Base-by-base conservation (phyloP, 2,888 invertebrate species). In the Lycia hirtaria region DNA sequence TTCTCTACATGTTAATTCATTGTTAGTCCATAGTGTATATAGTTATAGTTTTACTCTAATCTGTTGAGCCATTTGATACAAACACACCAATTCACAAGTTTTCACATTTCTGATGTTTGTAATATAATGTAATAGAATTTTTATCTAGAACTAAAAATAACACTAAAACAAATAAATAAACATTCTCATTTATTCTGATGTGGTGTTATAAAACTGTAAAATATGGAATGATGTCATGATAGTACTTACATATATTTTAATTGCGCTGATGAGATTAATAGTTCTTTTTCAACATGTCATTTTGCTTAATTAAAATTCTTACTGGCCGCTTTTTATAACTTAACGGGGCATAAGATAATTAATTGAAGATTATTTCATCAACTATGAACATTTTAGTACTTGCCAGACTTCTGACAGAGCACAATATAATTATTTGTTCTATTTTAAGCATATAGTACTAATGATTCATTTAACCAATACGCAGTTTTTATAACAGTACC, bases 231-330 rank as follows among this genome's bases (percentile, higher is more conserved):
- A 38, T 38, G 28, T 49, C 38, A 49, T 38, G 28, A 12, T 48
- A 3, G 37, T 12, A n/a, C n/a, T 26, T 49, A 28, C n/a, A n/a
- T n/a, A n/a, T n/a, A n/a, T n/a, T 38, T 49, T 38, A 49, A 49
- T 49, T 38, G 38, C 17, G 3, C 5, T 38, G 48, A 49, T 19
- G 48, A 38, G 48, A 49, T 20, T 19, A 49, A 38, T 19, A 28
- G 48, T 35, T 17, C 6, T 33, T 17, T 26, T 24, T 24, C 33
- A 15, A 45, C 32, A 41, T 41, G 45, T 22, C 22, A 22, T 4
- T 22, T 20, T 4, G 22, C 9, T n/a, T n/a, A 22, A 45, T 45
- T 45, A 32, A 45, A 33, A 45, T 14, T 20, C 22, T 5, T 22
- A 22, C 9, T 45, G 20, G 35, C 35, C 32, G 43, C 26, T 30